Evolutionary conservation across 2,797 vertebrate species (phyloP).

Genomic region (Semotilus atromaculatus): DNA sequence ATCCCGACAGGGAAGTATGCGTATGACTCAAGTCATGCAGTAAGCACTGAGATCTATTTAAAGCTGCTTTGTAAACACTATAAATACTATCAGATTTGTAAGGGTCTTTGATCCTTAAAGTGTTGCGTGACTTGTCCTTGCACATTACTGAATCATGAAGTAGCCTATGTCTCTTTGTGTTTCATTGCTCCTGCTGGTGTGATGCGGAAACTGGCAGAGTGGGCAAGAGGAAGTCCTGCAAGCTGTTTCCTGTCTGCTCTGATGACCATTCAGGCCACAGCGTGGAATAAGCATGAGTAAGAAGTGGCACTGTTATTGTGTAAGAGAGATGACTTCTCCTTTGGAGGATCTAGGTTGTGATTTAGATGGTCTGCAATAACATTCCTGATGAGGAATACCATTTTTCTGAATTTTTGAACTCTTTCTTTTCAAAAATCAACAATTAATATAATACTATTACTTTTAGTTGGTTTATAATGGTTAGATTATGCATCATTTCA

Average conservation of each 20-base stretch:
- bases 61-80: constrained; percentile 45
- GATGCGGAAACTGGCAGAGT: constrained; percentile 54
- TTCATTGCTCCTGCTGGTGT: constrained; percentile 51
- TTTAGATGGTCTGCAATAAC: constrained; percentile 4
- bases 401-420: not conserved
- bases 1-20: constrained; percentile 16
- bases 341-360: not conserved
- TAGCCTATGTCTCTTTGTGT: constrained; percentile 41
- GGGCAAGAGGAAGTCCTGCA: constrained; percentile 71
- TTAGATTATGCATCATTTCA: not conserved
- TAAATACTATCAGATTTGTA: constrained; percentile 50
- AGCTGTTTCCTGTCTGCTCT: constrained; percentile 72
- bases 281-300: constrained; percentile 54
- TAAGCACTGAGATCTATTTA: constrained; percentile 51
- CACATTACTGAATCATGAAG: constrained; percentile 35
- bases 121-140: constrained; percentile 47
- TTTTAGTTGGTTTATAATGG: not conserved
- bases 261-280: constrained; percentile 50
- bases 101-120: constrained; percentile 43
- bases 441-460: not conserved
- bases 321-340: constrained; percentile 62
- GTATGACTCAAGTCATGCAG: constrained; percentile 45
- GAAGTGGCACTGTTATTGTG: constrained; percentile 51
- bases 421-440: not conserved
- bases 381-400: constrained; percentile 3